A percentile compares a stretch with the other conserved stretches of the same genome.
These are phyloP conservation scores for Poeciliopsis gracilis DNA, from an alignment of 2,797 vertebrate species.

Conservation along the genomic window DNA sequence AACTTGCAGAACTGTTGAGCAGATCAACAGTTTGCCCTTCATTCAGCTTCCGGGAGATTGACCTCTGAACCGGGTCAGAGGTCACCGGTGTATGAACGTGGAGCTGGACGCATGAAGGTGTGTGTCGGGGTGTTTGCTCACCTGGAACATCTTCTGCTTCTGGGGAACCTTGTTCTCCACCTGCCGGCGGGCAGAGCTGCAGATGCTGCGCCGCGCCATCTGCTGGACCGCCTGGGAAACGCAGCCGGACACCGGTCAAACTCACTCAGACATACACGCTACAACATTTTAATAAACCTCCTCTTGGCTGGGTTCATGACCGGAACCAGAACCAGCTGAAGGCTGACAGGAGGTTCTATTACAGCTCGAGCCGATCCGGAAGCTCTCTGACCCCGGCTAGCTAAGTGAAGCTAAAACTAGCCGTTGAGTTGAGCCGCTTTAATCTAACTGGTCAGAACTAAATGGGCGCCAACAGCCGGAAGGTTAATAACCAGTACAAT, in stretches of 20 bases:
- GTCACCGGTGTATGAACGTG: neutral
- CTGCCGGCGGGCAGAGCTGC: conserved; percentile 80
- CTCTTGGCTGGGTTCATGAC: no score
- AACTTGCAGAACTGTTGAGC: neutral
- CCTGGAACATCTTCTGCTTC: conserved; percentile 93
- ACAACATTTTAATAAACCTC: neutral
- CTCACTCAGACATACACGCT: neutral
- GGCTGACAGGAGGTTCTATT: neutral
- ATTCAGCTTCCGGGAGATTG: neutral
- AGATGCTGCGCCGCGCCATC: conserved; percentile 83
- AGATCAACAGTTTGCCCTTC: neutral
- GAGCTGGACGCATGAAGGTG: neutral
- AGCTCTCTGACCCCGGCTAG: neutral
- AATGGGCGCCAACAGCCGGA: neutral
- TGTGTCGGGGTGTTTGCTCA: conserved; percentile 63
- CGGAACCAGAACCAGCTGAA: neutral
- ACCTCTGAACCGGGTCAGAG: neutral
- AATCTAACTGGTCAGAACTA: accelerated
- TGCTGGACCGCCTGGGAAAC: conserved; percentile 82
- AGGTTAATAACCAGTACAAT: accelerated
- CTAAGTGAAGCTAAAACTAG: neutral
- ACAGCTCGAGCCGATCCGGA: neutral
- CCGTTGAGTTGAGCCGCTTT: neutral
- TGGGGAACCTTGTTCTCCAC: conserved; percentile 84
- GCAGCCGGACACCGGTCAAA: neutral